Base-by-base conservation (phyloP, 2,888 invertebrate species). In the Heteropelma amictum region DNA sequence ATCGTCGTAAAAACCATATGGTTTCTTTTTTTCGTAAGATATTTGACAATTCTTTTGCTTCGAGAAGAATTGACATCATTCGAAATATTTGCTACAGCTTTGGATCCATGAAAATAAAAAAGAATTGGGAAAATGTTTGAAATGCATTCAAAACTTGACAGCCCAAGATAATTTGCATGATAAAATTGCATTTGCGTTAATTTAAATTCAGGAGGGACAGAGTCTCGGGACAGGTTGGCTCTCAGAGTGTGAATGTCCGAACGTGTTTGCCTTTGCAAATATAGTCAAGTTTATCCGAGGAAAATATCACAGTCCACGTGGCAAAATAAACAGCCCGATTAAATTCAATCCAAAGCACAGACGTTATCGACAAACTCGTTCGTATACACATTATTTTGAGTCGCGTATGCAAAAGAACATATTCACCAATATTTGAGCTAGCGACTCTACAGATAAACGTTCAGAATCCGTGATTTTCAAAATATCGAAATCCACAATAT, bases 271-370 rank as follows among this genome's bases (percentile, higher is more conserved):
- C 53, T 40, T 19, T 4, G 30, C 33, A 3, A 28, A 42, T 17
- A 17, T 23, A 14, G 26, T 21, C 8, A 6, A 19, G n/a, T 2
- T 17, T 17, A 23, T 42, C n/a, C 10, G n/a, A n/a, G n/a, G 26
- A 33, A 45, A 56, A 26, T 14, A 40, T 3, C n/a, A 56, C 17
- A 8, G 45, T 38, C 21, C 35, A 19, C 35, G 45, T 56, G 67
- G 56, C 67, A 67, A 67, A 67, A 56, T 56, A 21, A 33, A 67
- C 47, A 56, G 10, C 10, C 33, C 23, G 42, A 45, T 26, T 45
- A 23, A 19, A 7, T 30, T n/a, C 3, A 19, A 51, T 23, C 7
- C 12, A 28, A 19, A 54, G 33, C 19, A 35, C 21, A 35, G 12
- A 35, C 14, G 28, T 28, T 56, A 10, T 56, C 17, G 17, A 10